Percentiles rank a stretch among this genome's conserved stretches.
Evolutionary conservation across 2,113 vertebrate genomes (phyloP).

Genomic region (Calyptommatus sinebrachiatus): DNA sequence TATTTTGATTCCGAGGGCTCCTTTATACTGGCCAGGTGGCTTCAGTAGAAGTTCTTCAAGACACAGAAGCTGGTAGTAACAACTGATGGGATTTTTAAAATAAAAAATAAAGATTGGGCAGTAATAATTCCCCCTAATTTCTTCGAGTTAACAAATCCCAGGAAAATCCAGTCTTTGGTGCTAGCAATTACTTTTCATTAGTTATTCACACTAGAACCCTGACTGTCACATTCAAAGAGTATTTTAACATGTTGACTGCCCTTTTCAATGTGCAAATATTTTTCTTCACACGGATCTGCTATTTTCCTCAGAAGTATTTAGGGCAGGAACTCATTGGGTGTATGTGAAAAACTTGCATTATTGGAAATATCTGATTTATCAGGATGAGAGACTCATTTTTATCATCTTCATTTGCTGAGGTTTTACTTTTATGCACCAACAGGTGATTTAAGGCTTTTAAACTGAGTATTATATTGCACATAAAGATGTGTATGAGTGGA

Average conservation of each 20-base stretch:
- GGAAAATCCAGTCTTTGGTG: conserved; percentile 47
- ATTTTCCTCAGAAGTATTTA: neutral
- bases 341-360: neutral
- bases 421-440: conserved; percentile 46
- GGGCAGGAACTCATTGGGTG: neutral
- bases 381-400: conserved; percentile 44
- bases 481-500: neutral
- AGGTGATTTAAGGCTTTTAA: conserved; percentile 67
- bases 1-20: conserved; percentile 61
- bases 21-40: conserved; percentile 65
- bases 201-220: conserved; percentile 7
- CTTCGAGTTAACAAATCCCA: conserved; percentile 31
- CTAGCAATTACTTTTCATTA: conserved; percentile 30
- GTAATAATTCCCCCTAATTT: conserved; percentile 57
- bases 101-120: conserved; percentile 61
- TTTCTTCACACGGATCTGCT: neutral
- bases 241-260: neutral
- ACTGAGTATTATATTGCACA: neutral
- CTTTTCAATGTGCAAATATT: neutral
- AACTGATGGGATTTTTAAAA: conserved; percentile 67
- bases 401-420: conserved; percentile 48
- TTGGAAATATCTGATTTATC: neutral
- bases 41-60: conserved; percentile 70
- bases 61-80: conserved; percentile 65
- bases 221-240: neutral